A percentile compares a stretch with the other conserved stretches of the same genome.
Conservation (phyloP, 1,140 invertebrate species). For the Lepidurus arcticus region DNA sequence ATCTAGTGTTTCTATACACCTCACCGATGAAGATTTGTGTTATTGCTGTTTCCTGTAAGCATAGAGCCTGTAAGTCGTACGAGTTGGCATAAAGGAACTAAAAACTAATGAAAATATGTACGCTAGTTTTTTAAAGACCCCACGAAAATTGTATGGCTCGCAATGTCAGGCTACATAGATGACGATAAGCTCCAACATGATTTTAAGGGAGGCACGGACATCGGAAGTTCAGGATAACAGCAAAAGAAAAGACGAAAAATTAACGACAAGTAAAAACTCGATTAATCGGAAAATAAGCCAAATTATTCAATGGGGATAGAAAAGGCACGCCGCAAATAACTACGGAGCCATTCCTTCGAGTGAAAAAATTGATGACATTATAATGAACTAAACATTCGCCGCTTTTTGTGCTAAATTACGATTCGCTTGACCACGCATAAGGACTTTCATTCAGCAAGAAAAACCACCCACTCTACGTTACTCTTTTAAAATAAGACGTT, state of each 20-base stretch:
- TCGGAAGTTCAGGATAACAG: not conserved
- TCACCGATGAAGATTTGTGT: too few species aligned
- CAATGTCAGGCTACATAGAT: not conserved
- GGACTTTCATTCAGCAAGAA: not conserved
- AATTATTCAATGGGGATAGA: not conserved
- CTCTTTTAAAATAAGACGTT: too few species aligned
- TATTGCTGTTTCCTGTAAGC: too few species aligned
- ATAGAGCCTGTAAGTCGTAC: too few species aligned
- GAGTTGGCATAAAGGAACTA: too few species aligned
- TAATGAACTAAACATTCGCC: not conserved
- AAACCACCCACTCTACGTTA: not conserved
- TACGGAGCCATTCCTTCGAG: not conserved
- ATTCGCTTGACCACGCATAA: not conserved
- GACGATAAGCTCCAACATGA: conserved; percentile 21
- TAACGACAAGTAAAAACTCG: not conserved
- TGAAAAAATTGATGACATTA: not conserved
- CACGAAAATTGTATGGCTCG: not conserved
- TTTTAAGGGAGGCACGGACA: conserved; percentile 17
- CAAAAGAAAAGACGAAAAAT: not conserved
- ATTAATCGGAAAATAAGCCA: not conserved
- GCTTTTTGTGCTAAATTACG: conserved; percentile 2
- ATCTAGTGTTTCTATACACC: too few species aligned
- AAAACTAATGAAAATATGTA: not conserved
- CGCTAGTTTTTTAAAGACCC: not conserved
- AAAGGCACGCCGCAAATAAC: not conserved